Evolutionary conservation across 2,113 vertebrate genomes (phyloP).

Genomic region (Parus major): DNA sequence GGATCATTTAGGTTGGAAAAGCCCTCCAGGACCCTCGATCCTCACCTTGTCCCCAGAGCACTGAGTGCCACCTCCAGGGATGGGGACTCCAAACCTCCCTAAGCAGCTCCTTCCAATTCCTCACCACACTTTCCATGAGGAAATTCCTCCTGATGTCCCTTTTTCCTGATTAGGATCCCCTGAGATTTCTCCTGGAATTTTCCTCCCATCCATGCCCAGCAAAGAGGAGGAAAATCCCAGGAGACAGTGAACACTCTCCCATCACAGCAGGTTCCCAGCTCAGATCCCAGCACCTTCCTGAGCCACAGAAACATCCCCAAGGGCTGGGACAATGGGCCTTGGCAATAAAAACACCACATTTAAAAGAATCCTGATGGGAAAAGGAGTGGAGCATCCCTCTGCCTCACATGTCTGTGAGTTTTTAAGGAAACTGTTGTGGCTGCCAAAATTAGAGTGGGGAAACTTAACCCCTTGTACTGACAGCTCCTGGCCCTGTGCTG

Average conservation of each 20-base stretch:
- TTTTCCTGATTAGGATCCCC: neutral
- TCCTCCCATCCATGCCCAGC: fast-evolving
- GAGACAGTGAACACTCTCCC: neutral
- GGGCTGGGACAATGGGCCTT: too few relatives aligned
- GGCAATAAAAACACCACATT: too few relatives aligned
- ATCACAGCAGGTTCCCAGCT: neutral
- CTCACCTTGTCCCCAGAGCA: neutral
- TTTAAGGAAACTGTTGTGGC: too few relatives aligned
- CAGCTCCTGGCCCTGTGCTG: too few relatives aligned
- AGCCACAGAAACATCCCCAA: too few relatives aligned
- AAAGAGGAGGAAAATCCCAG: neutral
- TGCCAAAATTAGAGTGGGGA: too few relatives aligned
- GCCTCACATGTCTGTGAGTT: too few relatives aligned
- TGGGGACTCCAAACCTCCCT: neutral
- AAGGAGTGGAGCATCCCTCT: too few relatives aligned
- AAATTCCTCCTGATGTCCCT: neutral
- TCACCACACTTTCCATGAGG: neutral
- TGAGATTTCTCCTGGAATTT: neutral
- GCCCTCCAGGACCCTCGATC: neutral
- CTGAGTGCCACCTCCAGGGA: neutral
- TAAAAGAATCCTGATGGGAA: too few relatives aligned
- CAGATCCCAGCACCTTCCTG: neutral
- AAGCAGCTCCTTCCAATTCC: too few relatives aligned
- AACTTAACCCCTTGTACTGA: too few relatives aligned
- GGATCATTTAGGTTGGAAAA: neutral